phyloP scores from a whole-genome alignment of 2,888 invertebrate genomes.

The Gerosis bhagava region DNA sequence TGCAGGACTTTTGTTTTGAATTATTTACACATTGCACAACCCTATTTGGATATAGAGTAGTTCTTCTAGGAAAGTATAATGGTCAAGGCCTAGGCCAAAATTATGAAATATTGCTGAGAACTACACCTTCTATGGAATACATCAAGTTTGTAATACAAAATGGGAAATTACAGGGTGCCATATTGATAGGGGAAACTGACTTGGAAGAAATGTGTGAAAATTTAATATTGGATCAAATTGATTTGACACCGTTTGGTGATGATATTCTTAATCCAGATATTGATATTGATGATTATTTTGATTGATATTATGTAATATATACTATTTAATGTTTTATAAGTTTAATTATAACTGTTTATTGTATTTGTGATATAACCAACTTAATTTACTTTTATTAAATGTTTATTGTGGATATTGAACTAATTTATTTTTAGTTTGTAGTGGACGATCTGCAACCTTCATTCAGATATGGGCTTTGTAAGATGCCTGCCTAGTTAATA shows the following conservation, averaged over 20 bases:
- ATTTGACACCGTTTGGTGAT: slow-evolving; percentile 93
- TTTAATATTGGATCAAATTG: slow-evolving; percentile 96
- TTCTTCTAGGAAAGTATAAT: slow-evolving; percentile 95
- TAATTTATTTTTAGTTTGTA: too few species aligned
- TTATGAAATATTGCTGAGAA: slow-evolving; percentile 93
- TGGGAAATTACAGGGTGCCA: slow-evolving; percentile 94
- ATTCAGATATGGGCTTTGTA: too few species aligned
- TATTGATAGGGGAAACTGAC: slow-evolving; percentile 98
- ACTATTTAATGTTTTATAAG: too few species aligned
- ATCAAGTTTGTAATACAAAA: slow-evolving; percentile 94
- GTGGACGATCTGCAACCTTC: too few species aligned
- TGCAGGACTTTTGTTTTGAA: slow-evolving; percentile 98
- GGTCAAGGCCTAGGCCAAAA: slow-evolving; percentile 91
- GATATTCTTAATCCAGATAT: slow-evolving; percentile 97
- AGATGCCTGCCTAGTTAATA: too few species aligned
- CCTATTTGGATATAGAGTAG: slow-evolving; percentile 96
- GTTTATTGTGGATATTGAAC: too few species aligned
- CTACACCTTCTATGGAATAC: slow-evolving; percentile 91
- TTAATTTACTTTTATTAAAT: too few species aligned
- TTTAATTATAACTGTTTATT: too few species aligned
- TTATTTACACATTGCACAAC: slow-evolving; percentile 97
- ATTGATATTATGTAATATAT: slow-evolving; percentile 84
- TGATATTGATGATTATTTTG: slow-evolving; percentile 99
- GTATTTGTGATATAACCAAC: too few species aligned
- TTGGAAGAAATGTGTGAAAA: slow-evolving; percentile 99